A percentile compares a stretch with the other conserved stretches of the same genome.
phyloP scores from a whole-genome alignment of 2,113 vertebrate species.

The Campylomormyrus tamandua region DNA sequence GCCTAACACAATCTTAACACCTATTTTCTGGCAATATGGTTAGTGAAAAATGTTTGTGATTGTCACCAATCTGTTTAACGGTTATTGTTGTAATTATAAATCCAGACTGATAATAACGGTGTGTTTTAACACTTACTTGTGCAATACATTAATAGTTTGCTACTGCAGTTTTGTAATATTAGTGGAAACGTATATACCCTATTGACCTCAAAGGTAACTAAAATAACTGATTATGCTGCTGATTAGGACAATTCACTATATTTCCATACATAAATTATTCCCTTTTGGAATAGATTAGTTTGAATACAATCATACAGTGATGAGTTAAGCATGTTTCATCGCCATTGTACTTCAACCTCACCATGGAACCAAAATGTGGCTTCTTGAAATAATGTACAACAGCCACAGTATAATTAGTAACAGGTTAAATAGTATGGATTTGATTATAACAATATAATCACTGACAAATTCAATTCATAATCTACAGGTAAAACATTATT shows the following conservation, averaged over 20 bases:
- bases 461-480: not conserved
- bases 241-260: not conserved
- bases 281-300: not conserved
- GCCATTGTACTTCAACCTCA: not conserved
- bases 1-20: not conserved
- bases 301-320: not conserved
- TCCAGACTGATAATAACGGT: not conserved
- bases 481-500: not conserved
- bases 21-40: not conserved
- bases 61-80: not conserved
- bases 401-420: no score
- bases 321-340: not conserved
- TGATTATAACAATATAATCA: not conserved
- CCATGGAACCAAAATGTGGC: not conserved
- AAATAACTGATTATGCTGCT: not conserved
- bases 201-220: not conserved
- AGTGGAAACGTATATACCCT: not conserved
- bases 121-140: not conserved
- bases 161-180: not conserved
- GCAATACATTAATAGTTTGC: not conserved
- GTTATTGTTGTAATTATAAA: not conserved
- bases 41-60: slow-evolving; percentile 7
- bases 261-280: not conserved
- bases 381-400: not conserved
- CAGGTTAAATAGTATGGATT: not conserved